Conservation (phyloP, 2,888 invertebrate genomes). For the Cremastinae sp. region DNA sequence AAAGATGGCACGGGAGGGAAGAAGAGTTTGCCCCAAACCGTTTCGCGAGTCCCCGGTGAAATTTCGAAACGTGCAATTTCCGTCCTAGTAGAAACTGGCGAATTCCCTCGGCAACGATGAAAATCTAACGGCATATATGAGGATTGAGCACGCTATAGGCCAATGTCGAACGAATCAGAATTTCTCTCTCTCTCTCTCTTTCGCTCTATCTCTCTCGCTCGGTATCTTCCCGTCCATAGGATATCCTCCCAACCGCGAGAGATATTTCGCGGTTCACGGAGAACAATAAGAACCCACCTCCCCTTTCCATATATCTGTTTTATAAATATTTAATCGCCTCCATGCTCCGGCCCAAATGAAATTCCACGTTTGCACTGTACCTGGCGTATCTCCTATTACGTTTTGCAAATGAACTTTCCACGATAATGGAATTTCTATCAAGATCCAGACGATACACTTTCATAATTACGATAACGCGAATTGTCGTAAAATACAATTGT, state of each 20-base stretch:
- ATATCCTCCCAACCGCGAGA: slow-evolving; percentile 24
- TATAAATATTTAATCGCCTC: too few species aligned
- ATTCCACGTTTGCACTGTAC: too few species aligned
- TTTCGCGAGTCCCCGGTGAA: slow-evolving; percentile 58
- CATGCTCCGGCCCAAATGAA: too few species aligned
- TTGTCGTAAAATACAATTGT: too few species aligned
- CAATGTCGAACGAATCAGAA: slow-evolving; percentile 20
- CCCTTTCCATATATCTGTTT: not conserved
- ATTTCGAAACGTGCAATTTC: slow-evolving; percentile 64
- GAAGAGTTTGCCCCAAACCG: slow-evolving; percentile 36
- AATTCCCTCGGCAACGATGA: slow-evolving; percentile 60
- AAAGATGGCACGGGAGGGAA: slow-evolving; percentile 25
- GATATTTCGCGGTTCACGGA: slow-evolving; percentile 32
- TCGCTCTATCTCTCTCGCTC: slow-evolving; percentile 4
- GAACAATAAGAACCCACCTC: slow-evolving; percentile 45
- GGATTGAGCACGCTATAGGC: slow-evolving; percentile 19
- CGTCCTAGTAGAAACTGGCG: slow-evolving; percentile 50
- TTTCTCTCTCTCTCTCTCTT: slow-evolving; percentile 17
- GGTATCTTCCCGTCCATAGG: slow-evolving; percentile 8
- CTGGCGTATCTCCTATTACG: too few species aligned
- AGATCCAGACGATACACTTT: too few species aligned
- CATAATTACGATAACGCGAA: too few species aligned
- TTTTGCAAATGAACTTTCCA: too few species aligned
- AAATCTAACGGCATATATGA: slow-evolving; percentile 56
- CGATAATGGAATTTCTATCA: too few species aligned